Conservation (phyloP, 2,113 vertebrate genomes). For the Oriolus oriolus region DNA sequence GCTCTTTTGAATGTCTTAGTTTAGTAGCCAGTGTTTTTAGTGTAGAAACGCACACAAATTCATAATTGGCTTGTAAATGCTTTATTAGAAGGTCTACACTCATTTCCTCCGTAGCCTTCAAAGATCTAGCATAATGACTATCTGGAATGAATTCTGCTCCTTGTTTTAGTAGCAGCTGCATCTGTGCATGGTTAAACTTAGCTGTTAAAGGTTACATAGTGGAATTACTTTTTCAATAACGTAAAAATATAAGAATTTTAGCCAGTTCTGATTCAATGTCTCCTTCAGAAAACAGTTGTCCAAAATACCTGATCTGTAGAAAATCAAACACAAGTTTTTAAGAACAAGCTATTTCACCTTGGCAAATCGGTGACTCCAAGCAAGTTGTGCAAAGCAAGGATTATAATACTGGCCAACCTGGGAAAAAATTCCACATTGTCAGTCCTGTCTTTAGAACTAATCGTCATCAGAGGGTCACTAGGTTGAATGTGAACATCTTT, state of each 20-base stretch:
- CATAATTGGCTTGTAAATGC: slow-evolving; percentile 27
- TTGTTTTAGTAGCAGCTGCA: slow-evolving; percentile 12
- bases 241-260: neutral
- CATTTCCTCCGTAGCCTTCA: slow-evolving; percentile 16
- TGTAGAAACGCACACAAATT: slow-evolving; percentile 14
- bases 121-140: slow-evolving; percentile 5
- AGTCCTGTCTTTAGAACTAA: neutral
- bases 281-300: neutral
- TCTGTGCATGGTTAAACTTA: slow-evolving; percentile 26
- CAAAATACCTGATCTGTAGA: neutral
- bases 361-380: neutral
- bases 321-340: neutral
- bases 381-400: neutral
- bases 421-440: neutral
- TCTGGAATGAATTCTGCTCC: slow-evolving; percentile 49
- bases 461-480: neutral
- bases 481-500: neutral
- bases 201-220: neutral
- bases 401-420: neutral
- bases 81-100: slow-evolving; percentile 20
- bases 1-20: neutral
- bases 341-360: neutral
- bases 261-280: neutral
- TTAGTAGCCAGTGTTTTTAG: neutral
- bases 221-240: slow-evolving; percentile 20